phyloP scores from a whole-genome alignment of 2,113 vertebrate genomes.

The Tretioscincus oriximinensis region DNA sequence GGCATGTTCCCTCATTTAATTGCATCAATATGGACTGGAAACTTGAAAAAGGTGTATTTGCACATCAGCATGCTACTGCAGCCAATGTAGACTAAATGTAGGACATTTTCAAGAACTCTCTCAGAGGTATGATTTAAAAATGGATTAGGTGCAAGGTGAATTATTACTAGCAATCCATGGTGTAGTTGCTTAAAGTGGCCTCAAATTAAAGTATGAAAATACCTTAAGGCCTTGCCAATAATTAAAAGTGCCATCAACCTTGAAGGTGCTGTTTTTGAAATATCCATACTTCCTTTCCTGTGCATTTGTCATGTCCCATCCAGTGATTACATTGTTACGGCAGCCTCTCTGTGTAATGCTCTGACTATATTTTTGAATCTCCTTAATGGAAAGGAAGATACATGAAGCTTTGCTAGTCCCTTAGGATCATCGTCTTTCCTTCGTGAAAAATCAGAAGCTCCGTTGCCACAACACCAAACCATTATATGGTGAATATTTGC shows the following conservation, averaged over 20 bases:
- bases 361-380: neutral
- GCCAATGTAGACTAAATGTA: too few species aligned
- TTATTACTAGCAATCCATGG: too few species aligned
- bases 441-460: constrained; percentile 28
- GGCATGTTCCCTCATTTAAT: too few species aligned
- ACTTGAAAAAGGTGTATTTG: too few species aligned
- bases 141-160: too few species aligned
- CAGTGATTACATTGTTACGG: neutral
- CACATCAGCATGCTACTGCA: too few species aligned
- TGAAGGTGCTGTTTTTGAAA: neutral
- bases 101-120: too few species aligned
- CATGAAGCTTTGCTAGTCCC: neutral
- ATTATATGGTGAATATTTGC: constrained; percentile 60
- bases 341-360: neutral
- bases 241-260: neutral
- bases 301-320: neutral
- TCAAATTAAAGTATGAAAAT: too few species aligned
- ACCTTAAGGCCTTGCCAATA: neutral
- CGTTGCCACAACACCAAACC: neutral
- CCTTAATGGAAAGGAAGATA: neutral
- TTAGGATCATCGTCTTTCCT: neutral
- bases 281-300: neutral
- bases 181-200: too few species aligned
- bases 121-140: too few species aligned
- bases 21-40: too few species aligned